Base-by-base conservation (phyloP, 2,797 vertebrate genomes). In the Schizothorax lantsangensis region DNA sequence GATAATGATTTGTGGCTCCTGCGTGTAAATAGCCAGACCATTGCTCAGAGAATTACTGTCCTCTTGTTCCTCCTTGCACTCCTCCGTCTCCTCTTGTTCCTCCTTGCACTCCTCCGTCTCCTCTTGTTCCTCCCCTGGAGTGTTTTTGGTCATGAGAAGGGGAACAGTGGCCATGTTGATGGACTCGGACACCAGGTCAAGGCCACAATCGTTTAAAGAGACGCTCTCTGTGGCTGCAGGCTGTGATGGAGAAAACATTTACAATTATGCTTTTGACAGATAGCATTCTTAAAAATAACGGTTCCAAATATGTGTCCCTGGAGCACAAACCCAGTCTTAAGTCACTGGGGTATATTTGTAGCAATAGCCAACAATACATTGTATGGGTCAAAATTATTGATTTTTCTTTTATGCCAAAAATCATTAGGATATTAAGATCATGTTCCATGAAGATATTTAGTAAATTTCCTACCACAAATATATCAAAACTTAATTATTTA, bases 141-240 rank as follows among this genome's bases (percentile, higher is more conserved):
- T 86, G 26, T 64, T 59, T 47, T 21, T 80, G 30, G 17, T 75
- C 45, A 62, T 54, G 7, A 88, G 81, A 21, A 86, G 84, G 9
- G 88, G 81, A 23, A 85, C 17, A 45, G 92, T 91, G 36, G 85
- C 86, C 87, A 91, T 88, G 90, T 86, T 91, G 14, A 93, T 52
- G 79, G 91, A 94, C 72, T 93, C 92, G 62, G 92, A 84, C 38
- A 88, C 74, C 0, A 91, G 79, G 19, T 87, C 72, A 33, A 73
- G 86, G 69, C 91, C 79, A 47, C 54, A 83, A 77, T 69, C 90
- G 54, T 36, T 92, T 85, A 92, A n/a, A n/a, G 86, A 82, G 49
- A 73, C 66, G 81, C 26, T 57, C 54, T 91, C 86, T 85, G 87
- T 57, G 83, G 81, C 57, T 74, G 75, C 14, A 78, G 79, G 81